Evolutionary conservation across 2,888 invertebrate species (phyloP).

Genomic region (Tipula vernalis): DNA sequence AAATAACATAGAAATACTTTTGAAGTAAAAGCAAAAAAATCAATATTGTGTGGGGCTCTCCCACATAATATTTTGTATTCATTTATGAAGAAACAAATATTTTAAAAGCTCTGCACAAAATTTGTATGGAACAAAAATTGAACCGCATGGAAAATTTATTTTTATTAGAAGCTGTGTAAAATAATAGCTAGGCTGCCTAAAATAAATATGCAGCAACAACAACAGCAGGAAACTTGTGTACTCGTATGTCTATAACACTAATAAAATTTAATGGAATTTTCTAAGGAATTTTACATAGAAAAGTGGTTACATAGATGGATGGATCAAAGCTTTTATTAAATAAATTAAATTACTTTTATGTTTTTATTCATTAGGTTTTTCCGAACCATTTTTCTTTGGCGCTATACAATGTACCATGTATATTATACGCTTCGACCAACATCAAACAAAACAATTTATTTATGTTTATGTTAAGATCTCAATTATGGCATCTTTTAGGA

Average conservation of each 20-base stretch:
- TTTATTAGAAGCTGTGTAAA: neutral
- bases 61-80: too few species aligned
- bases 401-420: neutral
- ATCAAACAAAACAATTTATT: constrained; percentile 4
- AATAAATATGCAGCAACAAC: too few species aligned
- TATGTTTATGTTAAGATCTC: neutral
- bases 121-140: too few species aligned
- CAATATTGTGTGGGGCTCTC: too few species aligned
- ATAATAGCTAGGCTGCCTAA: neutral
- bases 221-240: too few species aligned
- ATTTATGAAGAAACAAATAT: too few species aligned
- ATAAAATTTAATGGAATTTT: neutral
- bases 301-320: neutral
- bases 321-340: neutral
- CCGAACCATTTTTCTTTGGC: neutral
- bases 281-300: neutral
- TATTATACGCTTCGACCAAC: neutral
- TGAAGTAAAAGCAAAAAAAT: too few species aligned
- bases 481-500: neutral
- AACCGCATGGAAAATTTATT: neutral
- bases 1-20: too few species aligned
- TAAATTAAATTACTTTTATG: neutral
- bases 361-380: neutral
- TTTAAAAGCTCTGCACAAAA: too few species aligned
- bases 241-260: too few species aligned